Evolutionary conservation across 2,113 vertebrate genomes (phyloP), one percentile per base, ranked within the genome.

Genomic region (Ornithorhynchus anatinus): DNA sequence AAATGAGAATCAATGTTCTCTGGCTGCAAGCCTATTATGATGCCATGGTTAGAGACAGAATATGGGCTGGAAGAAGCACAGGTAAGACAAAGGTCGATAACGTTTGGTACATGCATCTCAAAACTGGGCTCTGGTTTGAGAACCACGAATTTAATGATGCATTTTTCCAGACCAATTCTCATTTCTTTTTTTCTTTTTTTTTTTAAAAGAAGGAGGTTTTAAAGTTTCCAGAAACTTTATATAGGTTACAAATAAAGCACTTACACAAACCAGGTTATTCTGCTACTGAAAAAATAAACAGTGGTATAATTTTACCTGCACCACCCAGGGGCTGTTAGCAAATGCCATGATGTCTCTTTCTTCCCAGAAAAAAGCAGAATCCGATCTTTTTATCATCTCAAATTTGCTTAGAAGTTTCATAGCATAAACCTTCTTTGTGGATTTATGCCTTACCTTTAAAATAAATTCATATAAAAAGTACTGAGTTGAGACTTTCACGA

Each of bases 271-370:
- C 0, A 1, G 67, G 35, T 5, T 29, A 7, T 23, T 29, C 16
- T 17, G 4, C 1, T 33, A n/a, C 39, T 1, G 6, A 3, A 1
- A 56, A 0, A 45, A 60, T 73, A 14, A 43, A 80, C 17, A 81
- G 29, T 2, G 56, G 0, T 38, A 75, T 69, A 59, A 61, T 33
- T 65, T 47, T 94, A 99, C 97, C 97, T 99, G 97, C 79, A 99
- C 98, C n/a, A 99, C 98, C 98, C 98, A 99, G 44, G 94, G 92
- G 73, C 97, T 99, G 70, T 99, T 95, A 69, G 98, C 97, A 93
- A 99, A 99, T 53, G 98, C 98, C 98, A 99, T 99, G 84, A 99
- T 99, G 89, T 99, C 98, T 58, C 98, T 95, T 94, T 99, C 98
- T 93, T 99, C 98, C 98, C 98, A 99, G 85, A 99, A 99, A 93